Evolutionary conservation across 2,888 invertebrate genomes (phyloP), one percentile per base, ranked within the genome.

Genomic region (Drosophila colorata): DNA sequence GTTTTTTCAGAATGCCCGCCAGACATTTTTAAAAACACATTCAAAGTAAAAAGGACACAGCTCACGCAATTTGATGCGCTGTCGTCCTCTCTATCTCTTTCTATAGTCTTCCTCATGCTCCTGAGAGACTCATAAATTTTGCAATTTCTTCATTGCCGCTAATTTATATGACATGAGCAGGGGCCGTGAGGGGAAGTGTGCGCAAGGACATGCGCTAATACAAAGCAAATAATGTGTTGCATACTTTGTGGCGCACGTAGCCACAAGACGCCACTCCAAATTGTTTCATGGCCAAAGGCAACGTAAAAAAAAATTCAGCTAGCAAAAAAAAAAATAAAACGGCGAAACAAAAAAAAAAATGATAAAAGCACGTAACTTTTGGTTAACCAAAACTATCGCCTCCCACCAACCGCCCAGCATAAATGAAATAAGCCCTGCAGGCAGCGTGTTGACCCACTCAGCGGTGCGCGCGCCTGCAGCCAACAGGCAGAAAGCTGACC

Each of bases 41-140:
- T 69, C 68, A 71, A 57, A 41, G 51, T 11, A 61, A 51, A 60
- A 69, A 48, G 43, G 20, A 66, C 64, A 13, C 48, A 61, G 43
- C 37, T 52, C 60, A 59, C 56, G 72, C 72, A 66, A 43, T 59
- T 74, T 44, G 43, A 13, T 18, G 23, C 38, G n/a, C 31, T 41
- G 37, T 41, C 56, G 25, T 23, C 31, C 41, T 56, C 25, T 40
- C 14, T n/a, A 35, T 25, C 28, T 38, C 37, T 47, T 2, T 20
- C 2, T 3, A 4, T 20, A 20, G 37, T 66, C 44, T 58, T 31
- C 44, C 14, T 7, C 25, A 43, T 37, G 40, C 11, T 66, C 90
- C 87, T 81, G 57, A 41, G 87, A 85, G 90, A 84, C 83, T 86
- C 88, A 90, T 90, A 90, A 89, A 91, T 90, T 90, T 86, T 70